A percentile compares a stretch with the other conserved stretches of the same genome.
phyloP scores from a whole-genome alignment of 2,888 invertebrate species.

The Diarsia dahlii region DNA sequence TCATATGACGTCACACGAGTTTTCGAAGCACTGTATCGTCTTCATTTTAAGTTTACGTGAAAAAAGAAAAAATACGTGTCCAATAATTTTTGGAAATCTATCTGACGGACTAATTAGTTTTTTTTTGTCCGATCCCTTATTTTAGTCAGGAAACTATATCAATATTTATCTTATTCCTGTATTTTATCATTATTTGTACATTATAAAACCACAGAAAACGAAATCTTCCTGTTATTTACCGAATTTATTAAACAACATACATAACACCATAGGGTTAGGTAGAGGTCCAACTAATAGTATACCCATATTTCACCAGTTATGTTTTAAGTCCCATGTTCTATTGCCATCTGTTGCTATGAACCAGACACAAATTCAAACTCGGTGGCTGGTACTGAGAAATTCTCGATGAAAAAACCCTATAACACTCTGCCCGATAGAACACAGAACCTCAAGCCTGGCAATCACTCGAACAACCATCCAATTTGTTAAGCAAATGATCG shows the following conservation, averaged over 20 bases:
- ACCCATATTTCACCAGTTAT: neutral
- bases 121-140: no score
- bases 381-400: neutral
- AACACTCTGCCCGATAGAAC: neutral
- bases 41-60: no score
- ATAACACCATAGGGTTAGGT: neutral
- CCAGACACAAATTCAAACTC: neutral
- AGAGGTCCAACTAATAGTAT: neutral
- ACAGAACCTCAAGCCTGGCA: neutral
- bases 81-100: no score
- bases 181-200: neutral
- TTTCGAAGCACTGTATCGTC: no score
- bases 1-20: no score
- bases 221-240: neutral
- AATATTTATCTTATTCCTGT: neutral
- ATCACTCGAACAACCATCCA: neutral
- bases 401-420: neutral
- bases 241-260: neutral
- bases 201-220: neutral
- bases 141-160: neutral
- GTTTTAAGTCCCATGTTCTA: neutral
- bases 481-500: constrained; percentile 19
- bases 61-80: no score
- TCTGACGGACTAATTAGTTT: no score
- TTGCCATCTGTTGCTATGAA: neutral